Conservation (phyloP, 1,140 invertebrate species). For the Theocolax elegans region DNA sequence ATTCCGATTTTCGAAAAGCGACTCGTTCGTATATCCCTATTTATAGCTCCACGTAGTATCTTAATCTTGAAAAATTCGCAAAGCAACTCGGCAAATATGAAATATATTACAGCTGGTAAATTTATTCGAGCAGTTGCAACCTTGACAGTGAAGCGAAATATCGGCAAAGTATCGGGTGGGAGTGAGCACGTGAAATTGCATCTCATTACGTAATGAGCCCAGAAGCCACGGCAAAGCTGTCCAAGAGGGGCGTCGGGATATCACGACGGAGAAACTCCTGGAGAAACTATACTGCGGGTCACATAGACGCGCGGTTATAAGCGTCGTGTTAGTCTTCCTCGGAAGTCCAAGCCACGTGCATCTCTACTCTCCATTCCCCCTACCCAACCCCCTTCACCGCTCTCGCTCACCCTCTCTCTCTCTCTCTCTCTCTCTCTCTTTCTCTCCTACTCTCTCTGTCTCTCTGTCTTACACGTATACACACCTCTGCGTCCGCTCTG, state of each 20-base stretch:
- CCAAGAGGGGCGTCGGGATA: constrained; percentile 44
- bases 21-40: constrained; percentile 11
- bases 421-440: too few relatives aligned
- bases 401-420: too few relatives aligned
- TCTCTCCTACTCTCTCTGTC: too few relatives aligned
- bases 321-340: neutral
- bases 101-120: neutral
- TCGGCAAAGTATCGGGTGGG: too few relatives aligned
- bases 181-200: constrained; percentile 23
- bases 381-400: too few relatives aligned
- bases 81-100: constrained; percentile 15
- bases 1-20: constrained; percentile 44
- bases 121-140: neutral
- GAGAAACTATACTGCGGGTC: neutral
- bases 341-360: constrained; percentile 28
- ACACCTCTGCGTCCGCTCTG: constrained; percentile 38
- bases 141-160: constrained; percentile 37
- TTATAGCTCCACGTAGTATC: constrained; percentile 29
- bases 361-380: too few relatives aligned
- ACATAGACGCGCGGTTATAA: too few relatives aligned
- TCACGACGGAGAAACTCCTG: neutral
- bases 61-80: constrained; percentile 40
- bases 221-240: constrained; percentile 39
- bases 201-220: constrained; percentile 15
- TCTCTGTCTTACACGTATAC: constrained; percentile 40